Evolutionary conservation across 1,140 invertebrate genomes (phyloP), one percentile per base, ranked within the genome.

Genomic region (Leptopilina boulardi): DNA sequence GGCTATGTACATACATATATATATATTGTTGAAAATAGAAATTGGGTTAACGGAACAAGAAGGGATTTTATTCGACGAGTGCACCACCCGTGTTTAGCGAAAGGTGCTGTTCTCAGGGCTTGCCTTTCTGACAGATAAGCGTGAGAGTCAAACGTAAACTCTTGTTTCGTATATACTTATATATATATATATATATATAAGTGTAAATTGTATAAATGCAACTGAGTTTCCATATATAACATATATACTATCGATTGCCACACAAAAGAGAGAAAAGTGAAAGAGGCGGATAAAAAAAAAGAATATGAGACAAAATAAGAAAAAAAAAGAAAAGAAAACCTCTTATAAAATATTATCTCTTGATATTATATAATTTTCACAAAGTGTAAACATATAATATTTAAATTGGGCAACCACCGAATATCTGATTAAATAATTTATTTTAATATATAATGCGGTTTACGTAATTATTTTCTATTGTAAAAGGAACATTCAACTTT

Each of bases 71-170:
- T 66, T 66, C 59, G 26, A 66, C 59, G 59, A 66, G 59, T 66
- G n/a, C 59, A 30, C 18, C 51, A 54, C 56, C 34, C 70, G 15
- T 42, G 18, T 72, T 41, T 72, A 72, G 42, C 26, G 23, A 71
- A 30, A 76, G 51, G 59, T 66, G 23, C 23, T 30, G 59, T 30
- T 66, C 59, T 66, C 59, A 66, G 26, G 59, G 70, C 73, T 66
- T 42, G 70, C 38, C n/a, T 54, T 76, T 54, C 74, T 71, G 42
- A 21, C 47, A 71, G 30, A 75, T 75, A 75, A 44, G 42, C 47
- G 54, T 73, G 54, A 54, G 23, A 30, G 30, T 38, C n/a, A 66
- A 66, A 66, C 26, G 47, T 51, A 51, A 38, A 51, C n/a, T 51
- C 18, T 38, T 41, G 70, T 11, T 34, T 71, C 18, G 18, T 70